Evolutionary conservation across 92 coral and sea anemone genomes (phyloP), one percentile per base, ranked within the genome.

Genomic region (Porites cylindrica): DNA sequence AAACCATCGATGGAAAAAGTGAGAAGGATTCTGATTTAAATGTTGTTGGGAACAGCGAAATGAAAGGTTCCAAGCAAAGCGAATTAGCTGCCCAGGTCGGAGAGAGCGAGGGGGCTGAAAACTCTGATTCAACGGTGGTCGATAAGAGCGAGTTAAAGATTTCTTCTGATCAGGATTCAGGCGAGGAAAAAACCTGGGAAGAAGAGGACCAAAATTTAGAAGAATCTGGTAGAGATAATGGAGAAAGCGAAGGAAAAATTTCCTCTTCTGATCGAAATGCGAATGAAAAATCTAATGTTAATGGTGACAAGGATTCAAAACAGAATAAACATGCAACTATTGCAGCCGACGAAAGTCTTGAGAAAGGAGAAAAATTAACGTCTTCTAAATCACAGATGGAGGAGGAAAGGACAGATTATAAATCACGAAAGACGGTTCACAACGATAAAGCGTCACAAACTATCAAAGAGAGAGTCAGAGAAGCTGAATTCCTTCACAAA

Each of bases 401-500:
- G 60, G 59, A 70, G 32, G 64, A 23, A 11, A 43, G 18, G 13
- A 10, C 21, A 38, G 69, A 60, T 29, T 70, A 20, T 7, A 82
- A 70, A 29, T 38, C 86, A 56, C 13, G 47, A 8, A 61, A 69
- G 17, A 8, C 59, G 13, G 3, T 24, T 32, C 24, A 69, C 29
- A 61, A 58, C 1, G 63, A 61, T 26, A 74, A 63, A 62, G 51
- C 73, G 1, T 62, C 87, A 19, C 87, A 62, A 0, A 61, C 14
- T 21, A 24, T 73, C 66, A 83, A 83, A 52, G 80, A 74, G 52
- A 51, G 52, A 83, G 73, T 63, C 3, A 82, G 71, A 32, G 75
- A 43, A 50, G 78, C 69, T 3, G 86, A 70, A 18, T 58, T 56
- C 6, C 69, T 84, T 21, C 74, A 84, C 75, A 84, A 38, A 6